A percentile compares a stretch with the other conserved stretches of the same genome.
Conservation (phyloP, 2,113 vertebrate species). For the Anarhynchus alexandrinus region DNA sequence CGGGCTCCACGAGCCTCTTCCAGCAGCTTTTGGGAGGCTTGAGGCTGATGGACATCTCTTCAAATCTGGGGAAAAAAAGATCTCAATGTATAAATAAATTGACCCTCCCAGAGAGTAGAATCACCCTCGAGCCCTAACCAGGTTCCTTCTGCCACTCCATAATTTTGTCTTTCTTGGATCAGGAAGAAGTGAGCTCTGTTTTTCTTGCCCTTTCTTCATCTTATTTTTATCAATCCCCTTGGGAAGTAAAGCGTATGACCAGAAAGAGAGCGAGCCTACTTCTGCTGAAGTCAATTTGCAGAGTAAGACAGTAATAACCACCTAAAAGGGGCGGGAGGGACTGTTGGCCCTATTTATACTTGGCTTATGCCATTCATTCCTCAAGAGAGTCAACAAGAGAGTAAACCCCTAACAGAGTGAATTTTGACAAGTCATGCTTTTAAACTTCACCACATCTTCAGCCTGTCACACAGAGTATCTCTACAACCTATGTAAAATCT, state of each 20-base stretch:
- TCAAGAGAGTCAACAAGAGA: neutral
- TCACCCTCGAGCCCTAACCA: neutral
- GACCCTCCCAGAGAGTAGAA: neutral
- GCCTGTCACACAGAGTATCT: neutral
- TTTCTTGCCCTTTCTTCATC: neutral
- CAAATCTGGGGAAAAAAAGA: neutral
- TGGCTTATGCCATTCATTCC: neutral
- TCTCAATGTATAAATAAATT: neutral
- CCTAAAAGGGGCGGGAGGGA: neutral
- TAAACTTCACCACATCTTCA: neutral
- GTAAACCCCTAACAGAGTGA: neutral
- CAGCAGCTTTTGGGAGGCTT: neutral
- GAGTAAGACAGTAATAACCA: neutral
- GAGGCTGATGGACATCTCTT: neutral
- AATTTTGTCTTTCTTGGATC: neutral
- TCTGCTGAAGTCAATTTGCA: neutral
- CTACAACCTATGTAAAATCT: neutral
- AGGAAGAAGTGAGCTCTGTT: neutral
- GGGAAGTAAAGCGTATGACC: neutral
- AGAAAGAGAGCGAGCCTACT: neutral
- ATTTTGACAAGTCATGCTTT: neutral
- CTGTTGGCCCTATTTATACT: neutral
- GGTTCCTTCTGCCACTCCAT: neutral
- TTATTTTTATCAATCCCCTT: neutral
- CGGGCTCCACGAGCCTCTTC: rapidly evolving